Evolutionary conservation across 1,140 invertebrate genomes (phyloP), one percentile per base, ranked within the genome.

Genomic region (Pseudomyrmex flavicornis): DNA sequence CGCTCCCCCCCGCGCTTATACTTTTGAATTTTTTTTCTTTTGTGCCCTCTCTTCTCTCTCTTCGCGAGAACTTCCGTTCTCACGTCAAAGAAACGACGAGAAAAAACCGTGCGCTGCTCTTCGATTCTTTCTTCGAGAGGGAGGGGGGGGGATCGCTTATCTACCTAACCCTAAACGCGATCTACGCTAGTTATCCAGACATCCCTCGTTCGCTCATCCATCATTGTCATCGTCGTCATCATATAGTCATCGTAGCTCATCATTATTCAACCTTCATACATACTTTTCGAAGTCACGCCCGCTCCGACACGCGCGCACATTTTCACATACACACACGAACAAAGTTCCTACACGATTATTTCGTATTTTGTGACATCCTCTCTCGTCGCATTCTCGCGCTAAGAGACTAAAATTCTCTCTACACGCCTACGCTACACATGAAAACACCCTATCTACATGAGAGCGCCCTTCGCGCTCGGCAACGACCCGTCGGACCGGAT

Each of bases 401-500:
- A 92, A 92, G 91, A 94, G 91, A 94, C 92, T 94, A 94, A 91
- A 92, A 92, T 85, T 35, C 5, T 35, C 80, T 92, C 92, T 94
- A 93, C 90, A 92, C 89, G 91, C 91, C 91, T 93, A 93, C 90
- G 86, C 92, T 94, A 94, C 92, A 94, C 93, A 94, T 93, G 92
- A 93, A 94, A 94, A 94, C 93, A 94, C 90, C 91, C 91, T 94
- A 94, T 94, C 94, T 94, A 94, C 93, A 94, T 91, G 89, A 90
- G 90, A 90, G 90, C 90, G 86, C 90, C 80, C 83, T 72, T 74
- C 77, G 79, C 76, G 46, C 76, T 80, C 66, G 82, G 35, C 35
- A 0, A 35, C 77, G 73, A 69, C 61, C 76, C 85, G 63, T 75
- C 52, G 63, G 82, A 77, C 62, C 87, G 83, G 35, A 59, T 48